Conservation (phyloP, 23 tunicate genomes). For the Halocynthia aurantium region DNA sequence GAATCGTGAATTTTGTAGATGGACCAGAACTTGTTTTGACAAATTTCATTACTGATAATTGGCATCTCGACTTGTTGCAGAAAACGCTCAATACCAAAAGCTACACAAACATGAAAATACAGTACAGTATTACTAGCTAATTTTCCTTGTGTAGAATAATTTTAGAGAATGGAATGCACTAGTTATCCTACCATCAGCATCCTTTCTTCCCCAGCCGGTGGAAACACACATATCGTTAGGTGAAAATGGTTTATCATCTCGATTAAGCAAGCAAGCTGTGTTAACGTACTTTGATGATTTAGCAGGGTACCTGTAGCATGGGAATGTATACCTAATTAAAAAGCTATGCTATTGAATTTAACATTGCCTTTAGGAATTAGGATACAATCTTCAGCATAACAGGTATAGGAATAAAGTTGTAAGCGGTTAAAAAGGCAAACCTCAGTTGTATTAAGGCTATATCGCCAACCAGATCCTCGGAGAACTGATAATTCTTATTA, state of each 20-base stretch:
- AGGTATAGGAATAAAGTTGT: not conserved
- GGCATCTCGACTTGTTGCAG: conserved; percentile 86
- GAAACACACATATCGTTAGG: conserved; percentile 56
- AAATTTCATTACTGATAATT: conserved; percentile 31
- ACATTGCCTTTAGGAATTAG: not conserved
- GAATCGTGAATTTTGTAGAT: conserved; percentile 40
- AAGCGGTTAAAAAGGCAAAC: conserved; percentile 14
- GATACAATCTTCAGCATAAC: not conserved
- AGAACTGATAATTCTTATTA: conserved; percentile 26
- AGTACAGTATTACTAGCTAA: too few relatives aligned
- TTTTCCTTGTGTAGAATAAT: not conserved
- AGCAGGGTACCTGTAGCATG: conserved; percentile 45
- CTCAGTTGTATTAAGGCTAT: conserved; percentile 71
- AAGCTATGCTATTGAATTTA: not conserved
- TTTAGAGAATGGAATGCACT: not conserved
- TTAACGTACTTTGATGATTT: conserved; percentile 36
- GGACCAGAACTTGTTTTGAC: conserved; percentile 44
- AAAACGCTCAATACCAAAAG: conserved; percentile 20
- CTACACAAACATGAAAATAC: too few relatives aligned
- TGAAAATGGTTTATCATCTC: conserved; percentile 37
- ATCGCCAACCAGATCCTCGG: conserved; percentile 58
- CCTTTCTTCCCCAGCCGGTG: conserved; percentile 84
- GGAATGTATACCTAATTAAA: not conserved
- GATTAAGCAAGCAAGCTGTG: conserved; percentile 44
- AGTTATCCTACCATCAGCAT: conserved; percentile 29